A percentile compares a stretch with the other conserved stretches of the same genome.
Evolutionary conservation across 2,113 vertebrate genomes (phyloP).

Genomic region (Holacanthus passer): DNA sequence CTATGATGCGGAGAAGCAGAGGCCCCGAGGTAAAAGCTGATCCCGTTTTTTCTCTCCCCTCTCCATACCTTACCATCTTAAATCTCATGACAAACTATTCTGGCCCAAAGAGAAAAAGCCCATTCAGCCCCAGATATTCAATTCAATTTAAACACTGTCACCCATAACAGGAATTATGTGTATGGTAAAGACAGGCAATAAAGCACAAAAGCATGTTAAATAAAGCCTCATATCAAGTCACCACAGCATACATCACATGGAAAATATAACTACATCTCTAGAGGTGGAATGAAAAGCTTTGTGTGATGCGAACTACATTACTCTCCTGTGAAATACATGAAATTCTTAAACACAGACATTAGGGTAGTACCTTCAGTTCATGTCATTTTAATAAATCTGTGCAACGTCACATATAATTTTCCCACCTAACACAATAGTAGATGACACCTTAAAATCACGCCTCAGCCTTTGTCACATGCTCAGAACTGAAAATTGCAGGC

Average conservation of each 20-base stretch:
- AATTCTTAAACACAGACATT: neutral
- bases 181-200: slow-evolving; percentile 9
- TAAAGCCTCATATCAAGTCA: slow-evolving; percentile 14
- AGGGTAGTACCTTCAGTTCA: neutral
- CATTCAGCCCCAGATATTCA: slow-evolving; percentile 37
- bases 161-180: slow-evolving; percentile 9
- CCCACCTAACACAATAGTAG: neutral
- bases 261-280: slow-evolving; percentile 1
- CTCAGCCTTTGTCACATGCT: neutral
- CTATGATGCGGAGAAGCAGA: slow-evolving; percentile 99
- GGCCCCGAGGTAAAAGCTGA: slow-evolving; percentile 99
- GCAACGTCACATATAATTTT: neutral
- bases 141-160: slow-evolving; percentile 38
- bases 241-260: neutral
- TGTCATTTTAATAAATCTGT: neutral
- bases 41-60: slow-evolving; percentile 85
- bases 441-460: neutral
- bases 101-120: slow-evolving; percentile 80
- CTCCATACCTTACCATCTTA: slow-evolving; percentile 82
- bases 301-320: neutral
- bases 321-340: neutral
- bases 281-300: slow-evolving; percentile 3
- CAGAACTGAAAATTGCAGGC: neutral
- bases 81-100: slow-evolving; percentile 98
- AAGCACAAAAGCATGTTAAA: slow-evolving; percentile 11